phyloP scores from a whole-genome alignment of 1,140 invertebrate species.

The Zaprionus tsacasi region DNA sequence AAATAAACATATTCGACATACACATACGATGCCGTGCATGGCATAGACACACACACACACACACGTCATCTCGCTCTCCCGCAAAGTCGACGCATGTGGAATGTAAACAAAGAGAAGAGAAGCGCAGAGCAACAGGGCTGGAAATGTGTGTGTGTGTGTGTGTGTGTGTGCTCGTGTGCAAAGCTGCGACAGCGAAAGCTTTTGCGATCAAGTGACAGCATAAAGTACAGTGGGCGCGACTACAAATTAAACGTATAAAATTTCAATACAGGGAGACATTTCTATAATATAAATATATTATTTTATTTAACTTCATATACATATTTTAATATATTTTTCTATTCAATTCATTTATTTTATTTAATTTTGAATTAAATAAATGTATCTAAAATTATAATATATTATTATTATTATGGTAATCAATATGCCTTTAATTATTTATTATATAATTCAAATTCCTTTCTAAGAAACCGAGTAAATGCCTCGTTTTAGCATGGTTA shows the following conservation, averaged over 20 bases:
- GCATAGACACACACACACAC: background rate
- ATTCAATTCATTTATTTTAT: too few relatives aligned
- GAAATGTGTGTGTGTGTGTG: background rate
- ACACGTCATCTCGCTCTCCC: background rate
- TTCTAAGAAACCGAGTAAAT: too few relatives aligned
- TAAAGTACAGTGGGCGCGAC: background rate
- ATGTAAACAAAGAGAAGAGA: conserved; percentile 4
- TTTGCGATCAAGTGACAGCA: background rate
- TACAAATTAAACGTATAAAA: background rate
- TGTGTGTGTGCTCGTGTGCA: background rate
- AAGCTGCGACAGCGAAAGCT: background rate
- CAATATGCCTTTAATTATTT: too few relatives aligned
- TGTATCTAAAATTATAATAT: too few relatives aligned
- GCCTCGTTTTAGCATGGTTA: too few relatives aligned
- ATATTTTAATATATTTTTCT: too few relatives aligned
- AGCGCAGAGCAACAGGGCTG: background rate
- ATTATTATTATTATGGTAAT: too few relatives aligned
- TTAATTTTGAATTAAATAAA: too few relatives aligned
- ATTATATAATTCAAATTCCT: too few relatives aligned
- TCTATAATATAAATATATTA: too few relatives aligned
- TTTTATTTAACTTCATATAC: too few relatives aligned
- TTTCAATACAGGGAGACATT: background rate
- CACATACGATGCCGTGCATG: background rate
- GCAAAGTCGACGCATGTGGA: background rate
- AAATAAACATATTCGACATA: background rate